Percentiles rank a stretch among this genome's conserved stretches.
Conservation (phyloP, 2,113 vertebrate species). For the Ptilonorhynchus violaceus region DNA sequence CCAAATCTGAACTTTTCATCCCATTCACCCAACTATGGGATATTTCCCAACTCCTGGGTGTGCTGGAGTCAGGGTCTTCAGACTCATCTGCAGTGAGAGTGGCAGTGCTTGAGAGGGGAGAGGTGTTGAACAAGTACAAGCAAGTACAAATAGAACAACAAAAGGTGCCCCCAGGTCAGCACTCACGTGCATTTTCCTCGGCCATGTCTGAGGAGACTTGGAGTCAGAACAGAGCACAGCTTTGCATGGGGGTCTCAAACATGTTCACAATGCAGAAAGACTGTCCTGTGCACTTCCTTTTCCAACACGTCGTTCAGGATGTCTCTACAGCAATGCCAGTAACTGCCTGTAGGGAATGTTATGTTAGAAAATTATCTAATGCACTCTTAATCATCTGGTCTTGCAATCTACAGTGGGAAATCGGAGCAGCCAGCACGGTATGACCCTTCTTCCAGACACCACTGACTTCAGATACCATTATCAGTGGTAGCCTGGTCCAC, state of each 20-base stretch:
- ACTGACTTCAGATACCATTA: slow-evolving; percentile 3
- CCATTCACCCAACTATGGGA: neutral
- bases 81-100: neutral
- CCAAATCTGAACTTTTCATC: neutral
- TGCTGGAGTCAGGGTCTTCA: neutral
- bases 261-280: slow-evolving; percentile 30
- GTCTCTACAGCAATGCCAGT: slow-evolving; percentile 57
- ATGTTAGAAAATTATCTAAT: slow-evolving; percentile 51
- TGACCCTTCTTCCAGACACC: slow-evolving; percentile 45
- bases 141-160: neutral
- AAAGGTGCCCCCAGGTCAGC: slow-evolving; percentile 15
- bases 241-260: slow-evolving; percentile 50
- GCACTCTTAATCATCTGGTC: slow-evolving; percentile 13
- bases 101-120: neutral
- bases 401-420: slow-evolving; percentile 33
- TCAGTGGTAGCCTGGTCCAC: neutral
- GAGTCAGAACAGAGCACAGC: slow-evolving; percentile 40
- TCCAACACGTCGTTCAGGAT: slow-evolving; percentile 23
- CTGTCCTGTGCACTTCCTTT: slow-evolving; percentile 28
- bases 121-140: neutral
- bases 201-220: slow-evolving; percentile 53
- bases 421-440: neutral
- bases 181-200: slow-evolving; percentile 51
- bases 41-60: neutral
- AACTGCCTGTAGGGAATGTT: slow-evolving; percentile 57